Evolutionary conservation across 2,113 vertebrate species (phyloP).

Genomic region (Anoura caudifer): DNA sequence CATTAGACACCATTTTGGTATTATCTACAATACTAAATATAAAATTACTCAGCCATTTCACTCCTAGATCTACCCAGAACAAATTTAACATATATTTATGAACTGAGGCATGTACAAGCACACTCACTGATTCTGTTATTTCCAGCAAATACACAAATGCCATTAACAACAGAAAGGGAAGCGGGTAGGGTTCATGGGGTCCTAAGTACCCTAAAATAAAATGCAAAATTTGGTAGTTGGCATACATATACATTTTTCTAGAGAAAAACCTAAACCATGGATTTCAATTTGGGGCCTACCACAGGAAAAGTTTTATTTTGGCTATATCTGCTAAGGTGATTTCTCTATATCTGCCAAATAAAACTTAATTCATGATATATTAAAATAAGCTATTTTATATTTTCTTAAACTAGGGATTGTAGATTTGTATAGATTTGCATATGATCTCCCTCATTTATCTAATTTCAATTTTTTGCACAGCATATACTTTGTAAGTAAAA

Average conservation of each 20-base stretch:
- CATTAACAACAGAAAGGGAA: not conserved
- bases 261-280: not conserved
- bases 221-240: not conserved
- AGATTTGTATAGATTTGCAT: not conserved
- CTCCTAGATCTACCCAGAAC: not conserved
- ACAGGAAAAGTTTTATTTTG: not conserved
- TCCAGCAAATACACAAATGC: not conserved
- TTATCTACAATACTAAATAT: not conserved
- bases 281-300: not conserved
- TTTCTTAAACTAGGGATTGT: not conserved
- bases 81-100: not conserved
- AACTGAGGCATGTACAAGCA: not conserved
- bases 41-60: not conserved
- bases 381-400: not conserved
- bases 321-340: not conserved
- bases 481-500: not conserved
- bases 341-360: not conserved
- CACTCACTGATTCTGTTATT: not conserved
- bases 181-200: not conserved
- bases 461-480: not conserved
- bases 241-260: not conserved
- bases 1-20: not conserved
- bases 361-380: not conserved
- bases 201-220: not conserved
- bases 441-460: not conserved